Evolutionary conservation across 2,888 invertebrate genomes (phyloP), one percentile per base, ranked within the genome.

Genomic region (Marronus borbonicus): DNA sequence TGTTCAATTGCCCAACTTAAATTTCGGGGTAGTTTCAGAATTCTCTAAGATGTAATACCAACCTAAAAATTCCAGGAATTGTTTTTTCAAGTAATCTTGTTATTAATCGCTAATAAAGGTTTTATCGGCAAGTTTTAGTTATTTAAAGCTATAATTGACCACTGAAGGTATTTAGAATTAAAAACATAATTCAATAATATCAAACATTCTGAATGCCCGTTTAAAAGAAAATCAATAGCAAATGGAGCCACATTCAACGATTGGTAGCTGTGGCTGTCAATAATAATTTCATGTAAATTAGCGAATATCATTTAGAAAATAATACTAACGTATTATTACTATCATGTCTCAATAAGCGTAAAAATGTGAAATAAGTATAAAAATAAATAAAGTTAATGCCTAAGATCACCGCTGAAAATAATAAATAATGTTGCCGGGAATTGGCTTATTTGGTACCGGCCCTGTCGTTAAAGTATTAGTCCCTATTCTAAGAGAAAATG

Each of bases 401-500:
- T 17, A 55, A 10, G 8, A 14, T 55, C 55, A 17, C 7, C 55
- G 8, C 55, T 14, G 4, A 50, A n/a, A 66, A 36, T 5, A 66
- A 36, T 5, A 65, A 31, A 69, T 28, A 87, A 97, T 97, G 96
- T 90, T 98, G 84, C 97, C 97, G 80, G 97, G 97, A 82, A 97
- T 98, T 82, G 98, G 97, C 81, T 95, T 98, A 75, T 98, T 98
- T 89, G 98, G 98, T 72, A 97, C 97, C 77, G 97, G 97, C 36
- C 93, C 94, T 81, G 92, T 95, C 66, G 95, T 96, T 3, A 94
- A 94, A 88, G 94, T 97, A 72, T 92, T 98, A 80, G 96, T 98
- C 39, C 97, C 97, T 1, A 94, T 97, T 86, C 89, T 98, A 69
- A 92, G 96, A 80, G 95, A 96, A 85, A 97, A 97, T 86, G 98